Base-by-base conservation (phyloP, 2,797 vertebrate species). In the Protosalanx chinensis region DNA sequence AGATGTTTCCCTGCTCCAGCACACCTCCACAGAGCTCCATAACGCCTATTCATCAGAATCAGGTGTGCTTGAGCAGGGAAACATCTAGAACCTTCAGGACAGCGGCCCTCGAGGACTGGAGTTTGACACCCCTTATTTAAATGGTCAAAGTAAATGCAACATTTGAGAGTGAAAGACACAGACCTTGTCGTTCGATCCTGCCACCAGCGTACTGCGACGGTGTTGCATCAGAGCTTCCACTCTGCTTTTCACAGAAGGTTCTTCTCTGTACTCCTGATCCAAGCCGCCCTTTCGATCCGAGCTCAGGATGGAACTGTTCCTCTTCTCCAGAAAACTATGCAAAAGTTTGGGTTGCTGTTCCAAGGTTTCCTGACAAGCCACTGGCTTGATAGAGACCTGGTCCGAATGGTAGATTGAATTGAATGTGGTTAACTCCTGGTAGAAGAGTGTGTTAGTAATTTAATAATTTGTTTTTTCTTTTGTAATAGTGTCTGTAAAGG, bases 191-290 rank as follows among this genome's bases (percentile, higher is more conserved):
- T 41, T 41, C 37, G 37, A 41, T 10, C 8, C 6, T 41, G 2
- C 51, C 15, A 18, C 4, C 51, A 53, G 7, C 51, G 4, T 41
- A 41, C 37, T 35, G 16, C 0, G 6, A 69, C 82, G 81, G 49
- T 76, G 71, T 64, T 46, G 79, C 80, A 86, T 80, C 0, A 87
- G n/a, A 1, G 65, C 27, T 65, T 81, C 76, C 71, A 90, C 84
- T 75, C 87, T 71, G 70, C 76, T 71, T 63, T 87, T 87, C 53
- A 90, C 76, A 0, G 85, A 87, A 79, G 89, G 88, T 0, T 84
- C 68, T 8, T 80, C 73, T 67, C 30, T 71, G 27, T 29, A 60
- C 20, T 8, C 20, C 4, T 8, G 12, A 12, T 8, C 7, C 8
- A 23, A 12, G 20, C 20, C 10, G 4, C 27, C 59, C 13, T 8